phyloP scores from a whole-genome alignment of 2,113 vertebrate genomes.

The Sphaerodactylus townsendi region DNA sequence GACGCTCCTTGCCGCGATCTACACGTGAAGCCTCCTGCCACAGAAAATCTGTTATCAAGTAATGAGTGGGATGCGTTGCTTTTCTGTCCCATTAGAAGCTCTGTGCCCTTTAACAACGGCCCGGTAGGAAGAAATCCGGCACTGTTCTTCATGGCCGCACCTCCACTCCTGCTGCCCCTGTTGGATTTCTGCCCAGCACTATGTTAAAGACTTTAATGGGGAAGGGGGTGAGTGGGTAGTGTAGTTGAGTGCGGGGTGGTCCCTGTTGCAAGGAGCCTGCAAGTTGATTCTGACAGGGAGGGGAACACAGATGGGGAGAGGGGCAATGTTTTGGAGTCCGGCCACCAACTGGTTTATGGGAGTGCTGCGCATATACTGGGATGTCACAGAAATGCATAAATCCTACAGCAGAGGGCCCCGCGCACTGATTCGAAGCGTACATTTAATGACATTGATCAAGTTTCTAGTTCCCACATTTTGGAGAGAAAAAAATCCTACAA shows the following conservation, averaged over 20 bases:
- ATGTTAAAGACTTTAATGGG: background rate
- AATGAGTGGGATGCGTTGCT: too few relatives aligned
- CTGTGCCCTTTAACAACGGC: background rate
- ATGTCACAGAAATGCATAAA: background rate
- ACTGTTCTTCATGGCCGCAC: fast-evolving
- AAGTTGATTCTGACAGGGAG: background rate
- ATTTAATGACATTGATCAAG: background rate
- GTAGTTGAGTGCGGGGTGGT: too few relatives aligned
- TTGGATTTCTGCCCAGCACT: background rate
- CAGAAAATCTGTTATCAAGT: background rate
- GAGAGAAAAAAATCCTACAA: too few relatives aligned
- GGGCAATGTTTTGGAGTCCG: too few relatives aligned
- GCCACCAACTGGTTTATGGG: background rate
- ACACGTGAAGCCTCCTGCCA: background rate
- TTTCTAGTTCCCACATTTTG: background rate
- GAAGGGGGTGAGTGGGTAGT: background rate
- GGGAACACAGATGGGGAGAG: background rate
- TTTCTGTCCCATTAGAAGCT: background rate
- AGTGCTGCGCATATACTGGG: too few relatives aligned
- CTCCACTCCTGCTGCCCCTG: background rate
- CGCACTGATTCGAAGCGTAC: background rate
- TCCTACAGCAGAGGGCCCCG: background rate
- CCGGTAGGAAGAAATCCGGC: background rate
- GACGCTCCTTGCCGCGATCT: too few relatives aligned
- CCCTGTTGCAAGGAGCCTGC: background rate